Base-by-base conservation (phyloP, 1,140 invertebrate species). In the Asbolus verrucosus region DNA sequence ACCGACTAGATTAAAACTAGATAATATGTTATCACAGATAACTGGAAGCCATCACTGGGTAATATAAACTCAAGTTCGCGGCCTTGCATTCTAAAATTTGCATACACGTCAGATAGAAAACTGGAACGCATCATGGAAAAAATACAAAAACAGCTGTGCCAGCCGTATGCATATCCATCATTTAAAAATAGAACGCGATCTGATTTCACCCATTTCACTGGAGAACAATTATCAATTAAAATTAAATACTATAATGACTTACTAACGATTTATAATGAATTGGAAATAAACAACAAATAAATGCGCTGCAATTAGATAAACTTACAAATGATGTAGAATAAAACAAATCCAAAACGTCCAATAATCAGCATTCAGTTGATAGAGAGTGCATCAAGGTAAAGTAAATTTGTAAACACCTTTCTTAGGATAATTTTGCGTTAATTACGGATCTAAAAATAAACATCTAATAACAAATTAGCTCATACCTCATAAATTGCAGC, bases 11-110 rank as follows among this genome's bases (percentile, higher is more conserved):
- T n/a, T n/a, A n/a, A n/a, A n/a, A n/a, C n/a, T n/a, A n/a, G n/a
- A n/a, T n/a, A 54, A 54, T 54, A 54, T 54, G 27, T 19, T 11
- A 27, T 27, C 46, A 36, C 13, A 54, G 27, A 54, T 24, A n/a
- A 11, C 46, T 54, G 9, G 19, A 54, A 54, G 46, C 46, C 21
- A 54, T 54, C 46, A 54, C 19, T 9, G 2, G 41, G 21, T 27
- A 54, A 54, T 54, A 9, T 11, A 27, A 54, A n/a, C 41, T 54
- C 46, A 54, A 54, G 46, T 54, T 54, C 46, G 11, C 46, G 46
- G 19, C 46, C 46, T 54, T 54, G 46, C 46, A 54, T 54, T 54
- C 46, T 54, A 54, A 54, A 54, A 54, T 54, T 54, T 54, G 21
- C 46, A 54, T 54, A 31, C 4, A 54, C 18, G n/a, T n/a, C n/a